These are phyloP conservation scores for Ommatoiulus sabulosus DNA, from an alignment of 2,888 invertebrate genomes.

Conservation along the genomic window DNA sequence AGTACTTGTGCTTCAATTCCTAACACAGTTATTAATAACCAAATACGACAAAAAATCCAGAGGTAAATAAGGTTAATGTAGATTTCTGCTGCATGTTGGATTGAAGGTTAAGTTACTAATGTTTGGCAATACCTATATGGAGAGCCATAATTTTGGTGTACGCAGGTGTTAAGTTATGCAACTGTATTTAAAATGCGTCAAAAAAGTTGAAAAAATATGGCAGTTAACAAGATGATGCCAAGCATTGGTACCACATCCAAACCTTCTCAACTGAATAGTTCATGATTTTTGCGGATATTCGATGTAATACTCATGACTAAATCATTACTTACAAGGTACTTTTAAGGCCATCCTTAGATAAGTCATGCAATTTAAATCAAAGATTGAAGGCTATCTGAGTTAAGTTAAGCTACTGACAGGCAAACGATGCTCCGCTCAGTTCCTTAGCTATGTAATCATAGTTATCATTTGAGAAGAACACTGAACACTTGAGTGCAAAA, in stretches of 20 bases:
- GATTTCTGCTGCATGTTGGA: too few species aligned
- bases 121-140: too few species aligned
- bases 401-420: not conserved
- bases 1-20: not conserved
- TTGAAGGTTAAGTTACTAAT: too few species aligned
- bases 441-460: not conserved
- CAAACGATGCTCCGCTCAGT: not conserved
- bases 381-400: not conserved
- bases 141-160: too few species aligned
- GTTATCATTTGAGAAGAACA: constrained; percentile 24
- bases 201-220: too few species aligned
- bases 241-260: too few species aligned
- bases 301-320: not conserved
- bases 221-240: too few species aligned
- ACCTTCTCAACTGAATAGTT: too few species aligned
- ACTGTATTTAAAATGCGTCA: too few species aligned
- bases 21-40: not conserved
- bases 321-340: not conserved
- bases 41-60: not conserved
- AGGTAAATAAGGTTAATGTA: too few species aligned
- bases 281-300: too few species aligned
- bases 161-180: too few species aligned
- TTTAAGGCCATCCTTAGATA: not conserved
- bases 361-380: not conserved
- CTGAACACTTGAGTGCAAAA: not conserved